A percentile compares a stretch with the other conserved stretches of the same genome.
These are phyloP conservation scores for Chloroceryle inda DNA, from an alignment of 2,797 vertebrate genomes.

Conservation along the genomic window DNA sequence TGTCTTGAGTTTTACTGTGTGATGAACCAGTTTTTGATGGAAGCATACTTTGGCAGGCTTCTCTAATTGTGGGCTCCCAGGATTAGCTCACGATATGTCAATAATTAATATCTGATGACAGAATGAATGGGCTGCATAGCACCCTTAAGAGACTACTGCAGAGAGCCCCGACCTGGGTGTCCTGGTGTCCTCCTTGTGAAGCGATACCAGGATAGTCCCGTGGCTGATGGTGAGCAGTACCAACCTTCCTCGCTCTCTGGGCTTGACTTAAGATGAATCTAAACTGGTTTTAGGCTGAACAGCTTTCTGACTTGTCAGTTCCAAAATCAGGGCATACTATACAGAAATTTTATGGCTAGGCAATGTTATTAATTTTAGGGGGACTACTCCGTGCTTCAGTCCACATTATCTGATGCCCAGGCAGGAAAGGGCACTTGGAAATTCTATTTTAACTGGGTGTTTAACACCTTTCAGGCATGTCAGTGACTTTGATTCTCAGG, in stretches of 20 bases:
- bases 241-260: not conserved
- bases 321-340: not conserved
- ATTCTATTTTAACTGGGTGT: not conserved
- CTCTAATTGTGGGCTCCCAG: not conserved
- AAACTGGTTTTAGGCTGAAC: not conserved
- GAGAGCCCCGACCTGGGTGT: not conserved
- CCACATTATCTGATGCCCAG: not conserved
- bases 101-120: not conserved
- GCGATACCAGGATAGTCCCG: accelerated
- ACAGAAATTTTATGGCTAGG: not conserved
- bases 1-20: not conserved
- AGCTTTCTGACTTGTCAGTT: not conserved
- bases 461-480: not conserved
- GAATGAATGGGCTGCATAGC: not conserved
- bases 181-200: not conserved
- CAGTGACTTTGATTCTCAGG: constrained; percentile 1
- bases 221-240: not conserved
- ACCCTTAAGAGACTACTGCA: not conserved
- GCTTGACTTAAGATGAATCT: not conserved
- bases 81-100: not conserved
- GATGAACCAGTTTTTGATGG: not conserved
- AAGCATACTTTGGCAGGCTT: not conserved
- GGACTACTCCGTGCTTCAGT: not conserved
- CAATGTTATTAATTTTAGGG: not conserved
- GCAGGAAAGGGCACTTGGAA: not conserved